Evolutionary conservation across 1,140 invertebrate species (phyloP).

Genomic region (Drosophila navojoa): DNA sequence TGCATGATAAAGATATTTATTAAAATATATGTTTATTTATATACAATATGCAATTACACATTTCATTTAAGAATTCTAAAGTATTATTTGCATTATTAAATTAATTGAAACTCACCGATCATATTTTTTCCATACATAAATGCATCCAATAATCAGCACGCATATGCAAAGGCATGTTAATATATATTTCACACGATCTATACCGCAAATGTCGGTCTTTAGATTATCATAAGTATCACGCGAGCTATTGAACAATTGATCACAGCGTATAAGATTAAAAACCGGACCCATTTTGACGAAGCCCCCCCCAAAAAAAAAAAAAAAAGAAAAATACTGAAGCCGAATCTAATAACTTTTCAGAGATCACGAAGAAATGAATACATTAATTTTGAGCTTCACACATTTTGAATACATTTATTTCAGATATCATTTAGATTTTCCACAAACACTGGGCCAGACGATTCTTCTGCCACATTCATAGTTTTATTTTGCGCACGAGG

Average conservation of each 20-base stretch:
- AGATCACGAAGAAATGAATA: conserved; percentile 32
- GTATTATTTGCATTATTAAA: no score
- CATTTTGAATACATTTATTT: neutral
- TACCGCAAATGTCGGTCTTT: conserved; percentile 66
- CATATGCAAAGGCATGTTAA: conserved; percentile 52
- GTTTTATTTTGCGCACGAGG: conserved; percentile 39
- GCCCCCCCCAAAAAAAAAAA: no score
- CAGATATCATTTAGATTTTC: conserved; percentile 7
- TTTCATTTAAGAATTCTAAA: no score
- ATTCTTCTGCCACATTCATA: neutral
- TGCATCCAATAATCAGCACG: conserved; percentile 39
- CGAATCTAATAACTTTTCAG: conserved; percentile 3
- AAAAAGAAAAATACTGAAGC: no score
- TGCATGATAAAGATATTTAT: neutral
- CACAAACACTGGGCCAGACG: neutral
- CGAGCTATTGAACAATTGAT: conserved; percentile 47
- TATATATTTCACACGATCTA: conserved; percentile 54
- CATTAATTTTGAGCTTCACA: conserved; percentile 16
- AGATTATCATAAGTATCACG: conserved; percentile 61
- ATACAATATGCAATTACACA: neutral
- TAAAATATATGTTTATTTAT: neutral
- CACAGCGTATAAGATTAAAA: conserved; percentile 64
- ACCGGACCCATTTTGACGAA: conserved; percentile 47
- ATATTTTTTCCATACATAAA: conserved; percentile 59
- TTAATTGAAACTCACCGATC: conserved; percentile 49